Conservation (phyloP, 2,797 vertebrate species). For the Sebastes matsubarae region DNA sequence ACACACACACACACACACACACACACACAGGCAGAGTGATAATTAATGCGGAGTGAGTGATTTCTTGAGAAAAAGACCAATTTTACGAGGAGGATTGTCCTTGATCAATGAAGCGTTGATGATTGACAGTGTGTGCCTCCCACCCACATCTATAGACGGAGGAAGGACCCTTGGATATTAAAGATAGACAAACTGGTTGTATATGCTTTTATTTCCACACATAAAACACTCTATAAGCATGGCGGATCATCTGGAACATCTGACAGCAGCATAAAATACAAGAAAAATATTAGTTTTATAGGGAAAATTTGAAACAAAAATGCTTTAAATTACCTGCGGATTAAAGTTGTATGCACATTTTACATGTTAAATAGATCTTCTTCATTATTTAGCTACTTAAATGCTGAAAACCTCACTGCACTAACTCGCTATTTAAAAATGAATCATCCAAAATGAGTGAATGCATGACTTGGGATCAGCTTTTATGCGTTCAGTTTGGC, state of each 20-base stretch:
- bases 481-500: neutral
- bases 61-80: constrained; percentile 85
- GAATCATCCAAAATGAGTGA: neutral
- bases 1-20: constrained; percentile 9
- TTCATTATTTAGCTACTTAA: neutral
- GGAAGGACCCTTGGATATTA: constrained; percentile 76
- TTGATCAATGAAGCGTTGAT: constrained; percentile 81
- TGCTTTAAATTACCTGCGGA: neutral
- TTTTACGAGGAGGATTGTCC: constrained; percentile 84
- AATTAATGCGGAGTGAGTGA: constrained; percentile 89
- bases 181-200: constrained; percentile 50
- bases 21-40: constrained; percentile 70
- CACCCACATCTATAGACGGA: constrained; percentile 74
- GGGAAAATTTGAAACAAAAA: neutral
- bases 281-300: constrained; percentile 7
- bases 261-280: neutral
- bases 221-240: constrained; percentile 27
- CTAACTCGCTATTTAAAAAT: neutral
- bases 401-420: neutral
- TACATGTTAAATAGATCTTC: neutral
- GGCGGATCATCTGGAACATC: constrained; percentile 9
- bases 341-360: neutral
- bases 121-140: constrained; percentile 81
- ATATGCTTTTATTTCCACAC: constrained; percentile 42
- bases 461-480: neutral